A percentile compares a stretch with the other conserved stretches of the same genome.
Conservation (phyloP, 2,797 vertebrate species). For the Menidia menidia region DNA sequence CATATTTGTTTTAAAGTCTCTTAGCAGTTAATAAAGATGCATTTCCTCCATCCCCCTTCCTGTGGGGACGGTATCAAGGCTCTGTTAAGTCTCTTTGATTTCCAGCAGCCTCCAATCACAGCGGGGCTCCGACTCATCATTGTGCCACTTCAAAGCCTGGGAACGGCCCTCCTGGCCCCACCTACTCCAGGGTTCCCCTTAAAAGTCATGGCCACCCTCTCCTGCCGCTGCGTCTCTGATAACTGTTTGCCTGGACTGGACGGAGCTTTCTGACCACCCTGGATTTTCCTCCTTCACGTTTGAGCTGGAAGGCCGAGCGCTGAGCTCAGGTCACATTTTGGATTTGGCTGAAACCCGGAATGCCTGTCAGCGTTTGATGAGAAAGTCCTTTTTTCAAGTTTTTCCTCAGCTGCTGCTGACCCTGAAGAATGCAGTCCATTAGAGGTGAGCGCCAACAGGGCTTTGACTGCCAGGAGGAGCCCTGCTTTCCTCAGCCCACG, state of each 20-base stretch:
- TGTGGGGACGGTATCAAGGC: slow-evolving; percentile 91
- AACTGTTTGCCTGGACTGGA: slow-evolving; percentile 28
- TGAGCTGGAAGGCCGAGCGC: slow-evolving; percentile 16
- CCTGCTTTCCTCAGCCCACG: no score
- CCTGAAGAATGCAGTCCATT: slow-evolving; percentile 80
- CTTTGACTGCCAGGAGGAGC: not conserved
- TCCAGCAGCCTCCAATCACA: slow-evolving; percentile 82
- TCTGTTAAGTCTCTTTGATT: slow-evolving; percentile 95
- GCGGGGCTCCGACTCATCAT: slow-evolving; percentile 76
- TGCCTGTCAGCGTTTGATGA: slow-evolving; percentile 28
- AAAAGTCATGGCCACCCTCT: slow-evolving; percentile 75
- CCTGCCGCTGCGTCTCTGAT: slow-evolving; percentile 47
- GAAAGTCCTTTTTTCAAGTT: slow-evolving; percentile 15
- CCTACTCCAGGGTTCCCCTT: slow-evolving; percentile 76
- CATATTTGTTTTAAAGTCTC: slow-evolving; percentile 90
- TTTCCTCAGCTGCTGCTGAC: slow-evolving; percentile 7
- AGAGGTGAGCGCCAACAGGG: slow-evolving; percentile 74
- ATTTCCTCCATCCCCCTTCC: slow-evolving; percentile 90
- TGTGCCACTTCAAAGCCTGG: slow-evolving; percentile 86
- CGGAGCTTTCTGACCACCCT: slow-evolving; percentile 34
- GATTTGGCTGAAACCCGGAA: slow-evolving; percentile 54
- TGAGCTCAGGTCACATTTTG: slow-evolving; percentile 34
- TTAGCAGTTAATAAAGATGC: slow-evolving; percentile 92
- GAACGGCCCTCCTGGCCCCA: slow-evolving; percentile 78
- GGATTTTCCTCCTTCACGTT: slow-evolving; percentile 42